Conservation (phyloP, 2,113 vertebrate genomes). For the Vombatus ursinus region DNA sequence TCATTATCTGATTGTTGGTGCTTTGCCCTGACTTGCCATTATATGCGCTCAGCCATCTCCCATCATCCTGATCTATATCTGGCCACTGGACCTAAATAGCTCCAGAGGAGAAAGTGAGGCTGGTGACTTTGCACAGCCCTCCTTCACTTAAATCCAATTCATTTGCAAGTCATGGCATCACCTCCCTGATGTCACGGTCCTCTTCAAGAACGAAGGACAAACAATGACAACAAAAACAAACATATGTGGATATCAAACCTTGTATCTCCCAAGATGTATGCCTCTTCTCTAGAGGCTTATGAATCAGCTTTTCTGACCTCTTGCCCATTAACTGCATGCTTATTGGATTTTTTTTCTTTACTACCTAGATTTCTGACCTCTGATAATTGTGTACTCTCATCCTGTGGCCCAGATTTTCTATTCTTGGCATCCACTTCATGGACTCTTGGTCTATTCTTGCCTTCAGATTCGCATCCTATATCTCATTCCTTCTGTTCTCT, state of each 20-base stretch:
- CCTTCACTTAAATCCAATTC: no score
- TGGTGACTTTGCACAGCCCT: no score
- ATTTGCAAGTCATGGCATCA: no score
- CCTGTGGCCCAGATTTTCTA: background rate
- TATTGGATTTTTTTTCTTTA: background rate
- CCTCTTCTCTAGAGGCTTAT: background rate
- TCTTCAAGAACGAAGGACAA: no score
- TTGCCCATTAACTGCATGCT: background rate
- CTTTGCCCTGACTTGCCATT: background rate
- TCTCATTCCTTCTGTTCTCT: background rate
- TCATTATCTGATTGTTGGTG: background rate
- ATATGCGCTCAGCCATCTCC: background rate
- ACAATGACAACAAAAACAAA: no score
- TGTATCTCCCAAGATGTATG: background rate
- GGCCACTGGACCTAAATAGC: no score
- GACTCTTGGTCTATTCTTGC: background rate
- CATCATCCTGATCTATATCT: no score
- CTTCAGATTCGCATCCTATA: background rate
- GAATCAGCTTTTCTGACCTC: background rate
- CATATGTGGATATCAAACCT: background rate
- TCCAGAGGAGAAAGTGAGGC: no score
- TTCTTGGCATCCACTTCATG: background rate
- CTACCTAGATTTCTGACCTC: background rate
- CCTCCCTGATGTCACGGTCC: no score
- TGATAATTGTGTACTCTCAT: background rate